These are phyloP conservation scores for Eupithecia tripunctaria DNA, from an alignment of 2,888 invertebrate species.

Conservation along the genomic window DNA sequence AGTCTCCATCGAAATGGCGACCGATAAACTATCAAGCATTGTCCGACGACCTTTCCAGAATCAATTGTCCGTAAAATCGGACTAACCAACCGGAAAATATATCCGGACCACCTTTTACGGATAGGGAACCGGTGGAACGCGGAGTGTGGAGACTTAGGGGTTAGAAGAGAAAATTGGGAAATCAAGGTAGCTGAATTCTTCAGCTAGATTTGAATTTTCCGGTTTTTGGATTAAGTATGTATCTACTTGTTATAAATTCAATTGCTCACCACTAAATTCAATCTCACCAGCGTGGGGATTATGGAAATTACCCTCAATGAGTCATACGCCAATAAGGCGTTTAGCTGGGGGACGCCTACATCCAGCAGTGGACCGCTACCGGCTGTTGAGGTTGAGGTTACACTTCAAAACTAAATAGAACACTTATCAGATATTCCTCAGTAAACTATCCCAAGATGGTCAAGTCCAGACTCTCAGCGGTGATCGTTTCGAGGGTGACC, in stretches of 20 bases:
- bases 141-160: slow-evolving; percentile 13
- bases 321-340: no score
- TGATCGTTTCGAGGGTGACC: slow-evolving; percentile 43
- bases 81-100: slow-evolving; percentile 83
- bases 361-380: no score
- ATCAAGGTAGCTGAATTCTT: background rate
- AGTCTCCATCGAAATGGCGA: slow-evolving; percentile 71
- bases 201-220: no score
- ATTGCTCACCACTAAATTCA: no score
- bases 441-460: background rate
- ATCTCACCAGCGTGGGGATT: no score
- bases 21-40: slow-evolving; percentile 73
- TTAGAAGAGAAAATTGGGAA: background rate
- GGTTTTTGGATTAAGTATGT: no score
- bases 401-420: no score
- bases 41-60: slow-evolving; percentile 72
- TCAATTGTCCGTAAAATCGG: slow-evolving; percentile 83
- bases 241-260: no score
- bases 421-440: no score
- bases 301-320: no score
- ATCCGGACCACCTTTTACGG: slow-evolving; percentile 75
- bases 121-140: slow-evolving; percentile 45
- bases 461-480: slow-evolving; percentile 30
- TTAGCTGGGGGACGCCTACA: no score
- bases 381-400: no score